A percentile compares a stretch with the other conserved stretches of the same genome.
Conservation (phyloP, 2,888 invertebrate species). For the Beris morrisii region DNA sequence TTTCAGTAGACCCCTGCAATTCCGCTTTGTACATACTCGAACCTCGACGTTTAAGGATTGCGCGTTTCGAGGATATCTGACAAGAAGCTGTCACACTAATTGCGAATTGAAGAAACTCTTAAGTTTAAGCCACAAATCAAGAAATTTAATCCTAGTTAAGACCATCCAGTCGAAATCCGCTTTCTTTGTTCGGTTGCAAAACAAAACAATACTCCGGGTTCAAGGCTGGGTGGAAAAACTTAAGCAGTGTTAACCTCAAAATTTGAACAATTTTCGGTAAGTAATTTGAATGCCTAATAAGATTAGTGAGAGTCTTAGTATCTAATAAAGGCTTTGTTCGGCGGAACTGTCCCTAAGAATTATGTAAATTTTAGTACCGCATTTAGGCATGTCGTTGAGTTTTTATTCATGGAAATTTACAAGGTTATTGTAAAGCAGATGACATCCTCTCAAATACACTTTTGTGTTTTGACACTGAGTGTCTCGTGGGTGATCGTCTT, state of each 20-base stretch:
- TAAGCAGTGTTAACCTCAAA: constrained; percentile 26
- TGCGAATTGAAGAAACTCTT: constrained; percentile 14
- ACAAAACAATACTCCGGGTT: constrained; percentile 6
- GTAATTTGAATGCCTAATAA: constrained; percentile 28
- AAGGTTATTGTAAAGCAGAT: no score
- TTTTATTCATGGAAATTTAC: no score
- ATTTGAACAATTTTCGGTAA: constrained; percentile 18
- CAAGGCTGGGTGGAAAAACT: constrained; percentile 3
- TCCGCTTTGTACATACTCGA: no score
- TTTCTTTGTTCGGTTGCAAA: constrained; percentile 7
- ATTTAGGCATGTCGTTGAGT: no score
- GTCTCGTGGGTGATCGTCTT: no score
- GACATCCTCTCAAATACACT: no score
- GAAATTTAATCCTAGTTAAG: constrained; percentile 22
- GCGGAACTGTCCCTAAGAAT: constrained; percentile 14
- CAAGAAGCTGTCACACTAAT: constrained; percentile 20
- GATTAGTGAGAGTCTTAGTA: constrained; percentile 29
- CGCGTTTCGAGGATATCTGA: no score
- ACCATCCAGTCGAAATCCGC: constrained; percentile 20
- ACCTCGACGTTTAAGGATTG: no score
- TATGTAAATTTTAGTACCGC: constrained; percentile 13
- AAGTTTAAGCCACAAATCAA: constrained; percentile 14
- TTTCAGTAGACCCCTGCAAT: no score
- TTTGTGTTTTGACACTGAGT: no score
- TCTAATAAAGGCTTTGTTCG: constrained; percentile 30